These are phyloP conservation scores for Poecilia gillii DNA, from an alignment of 2,797 vertebrate genomes.

Conservation along the genomic window DNA sequence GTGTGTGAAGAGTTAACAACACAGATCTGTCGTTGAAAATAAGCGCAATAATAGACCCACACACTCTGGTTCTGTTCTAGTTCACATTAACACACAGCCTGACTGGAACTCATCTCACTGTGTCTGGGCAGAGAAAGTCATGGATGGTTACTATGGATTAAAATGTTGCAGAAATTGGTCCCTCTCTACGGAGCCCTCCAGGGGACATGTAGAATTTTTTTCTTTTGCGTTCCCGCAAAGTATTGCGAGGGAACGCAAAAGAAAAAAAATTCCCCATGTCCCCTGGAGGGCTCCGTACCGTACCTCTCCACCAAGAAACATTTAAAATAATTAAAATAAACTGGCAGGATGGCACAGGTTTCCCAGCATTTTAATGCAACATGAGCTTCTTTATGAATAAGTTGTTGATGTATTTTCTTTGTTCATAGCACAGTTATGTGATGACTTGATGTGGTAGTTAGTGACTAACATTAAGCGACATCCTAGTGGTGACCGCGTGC, in stretches of 20 bases:
- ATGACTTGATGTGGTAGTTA: not conserved
- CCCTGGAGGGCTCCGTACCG: too few species aligned
- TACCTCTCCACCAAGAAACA: not conserved
- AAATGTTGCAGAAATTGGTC: not conserved
- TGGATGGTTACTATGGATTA: not conserved
- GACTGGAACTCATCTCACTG: not conserved
- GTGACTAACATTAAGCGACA: not conserved
- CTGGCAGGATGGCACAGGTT: not conserved
- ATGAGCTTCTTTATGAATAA: not conserved
- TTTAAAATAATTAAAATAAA: not conserved
- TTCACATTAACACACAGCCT: not conserved
- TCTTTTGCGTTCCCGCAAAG: too few species aligned
- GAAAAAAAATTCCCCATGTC: too few species aligned
- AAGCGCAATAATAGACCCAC: not conserved
- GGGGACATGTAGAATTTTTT: too few species aligned
- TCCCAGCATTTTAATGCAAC: not conserved
- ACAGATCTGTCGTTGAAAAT: not conserved
- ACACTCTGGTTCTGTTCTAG: not conserved
- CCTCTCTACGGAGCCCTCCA: too few species aligned
- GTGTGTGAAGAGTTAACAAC: not conserved
- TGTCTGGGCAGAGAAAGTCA: not conserved
- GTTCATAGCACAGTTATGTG: not conserved
- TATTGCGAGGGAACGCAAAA: too few species aligned
- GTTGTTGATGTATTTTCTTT: not conserved
- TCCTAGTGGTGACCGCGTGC: not conserved